Evolutionary conservation across 37 sponge, comb jelly and placozoan genomes (phyloP), one percentile per base, ranked within the genome.

Genomic region (Ianthella basta): DNA sequence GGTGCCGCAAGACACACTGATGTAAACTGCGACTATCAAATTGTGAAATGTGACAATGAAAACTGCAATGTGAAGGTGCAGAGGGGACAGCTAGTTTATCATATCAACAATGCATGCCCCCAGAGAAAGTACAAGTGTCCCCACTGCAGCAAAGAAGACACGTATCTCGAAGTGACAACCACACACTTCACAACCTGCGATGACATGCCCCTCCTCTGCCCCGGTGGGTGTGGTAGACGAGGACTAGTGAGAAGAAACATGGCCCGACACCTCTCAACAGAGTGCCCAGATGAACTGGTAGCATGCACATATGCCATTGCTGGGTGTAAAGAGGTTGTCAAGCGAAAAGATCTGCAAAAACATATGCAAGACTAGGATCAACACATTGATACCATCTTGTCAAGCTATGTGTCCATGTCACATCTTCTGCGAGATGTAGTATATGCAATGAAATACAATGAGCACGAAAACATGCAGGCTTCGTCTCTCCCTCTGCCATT

Each of bases 251-350:
- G 88, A 24, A 30, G 72, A 59, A 57, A 88, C 20, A 23, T 88
- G 78, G 53, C 60, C 5, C 3, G 25, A 15, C 89, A 88, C 38
- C 20, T 60, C 29, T 15, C n/a, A 0, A 72, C 73, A 72, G 79
- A 20, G 15, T 88, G 89, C 65, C 80, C 80, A 0, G 33, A 39
- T n/a, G 60, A 63, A 50, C 60, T 39, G 14, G 80, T 88, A 20
- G 64, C 73, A 13, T 91, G 91, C 61, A 70, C 80, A 29, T 91
- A 83, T 84, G 72, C 55, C 4, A 82, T 50, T 72, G 80, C 79
- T 34, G 91, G 91, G 16, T 91, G 91, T 77, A 40, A 72, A 20
- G 20, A 37, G 30, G 73, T 29, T 37, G 73, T 72, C 6, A 72
- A 29, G 73, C 32, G 73, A 29, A 32, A 40, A 37, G 40, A 72